phyloP scores from a whole-genome alignment of 1,140 invertebrate species.

The Homalodisca vitripennis region DNA sequence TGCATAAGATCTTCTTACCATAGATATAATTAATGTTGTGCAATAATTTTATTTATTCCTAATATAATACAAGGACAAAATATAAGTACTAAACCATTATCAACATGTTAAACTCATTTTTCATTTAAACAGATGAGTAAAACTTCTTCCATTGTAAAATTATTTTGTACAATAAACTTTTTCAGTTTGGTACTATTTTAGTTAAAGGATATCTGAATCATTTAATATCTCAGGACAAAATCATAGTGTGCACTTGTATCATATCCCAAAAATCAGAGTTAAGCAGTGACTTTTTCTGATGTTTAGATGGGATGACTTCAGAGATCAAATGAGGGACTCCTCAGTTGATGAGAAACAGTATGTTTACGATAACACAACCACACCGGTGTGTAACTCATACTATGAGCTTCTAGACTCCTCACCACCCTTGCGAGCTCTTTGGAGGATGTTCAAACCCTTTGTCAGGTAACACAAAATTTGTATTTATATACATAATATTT shows the following conservation, averaged over 20 bases:
- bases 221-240: background rate
- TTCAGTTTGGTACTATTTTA: background rate
- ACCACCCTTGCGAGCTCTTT: constrained; percentile 32
- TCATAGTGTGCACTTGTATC: background rate
- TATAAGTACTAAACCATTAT: background rate
- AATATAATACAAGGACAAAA: background rate
- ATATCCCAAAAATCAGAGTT: background rate
- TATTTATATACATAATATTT: background rate
- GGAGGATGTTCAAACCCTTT: constrained; percentile 38
- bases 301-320: constrained; percentile 31
- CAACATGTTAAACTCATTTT: background rate
- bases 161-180: background rate
- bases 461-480: constrained; percentile 32
- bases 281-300: background rate
- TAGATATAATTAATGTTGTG: background rate
- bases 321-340: constrained; percentile 26
- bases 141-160: background rate
- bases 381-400: constrained; percentile 34
- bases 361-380: constrained; percentile 37
- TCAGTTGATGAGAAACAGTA: constrained; percentile 32
- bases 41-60: background rate
- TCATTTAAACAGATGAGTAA: background rate
- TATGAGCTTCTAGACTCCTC: constrained; percentile 34
- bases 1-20: no score
- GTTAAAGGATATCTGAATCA: background rate